A percentile compares a stretch with the other conserved stretches of the same genome.
phyloP scores from a whole-genome alignment of 2,113 vertebrate genomes.

The Scartelaos histophorus region DNA sequence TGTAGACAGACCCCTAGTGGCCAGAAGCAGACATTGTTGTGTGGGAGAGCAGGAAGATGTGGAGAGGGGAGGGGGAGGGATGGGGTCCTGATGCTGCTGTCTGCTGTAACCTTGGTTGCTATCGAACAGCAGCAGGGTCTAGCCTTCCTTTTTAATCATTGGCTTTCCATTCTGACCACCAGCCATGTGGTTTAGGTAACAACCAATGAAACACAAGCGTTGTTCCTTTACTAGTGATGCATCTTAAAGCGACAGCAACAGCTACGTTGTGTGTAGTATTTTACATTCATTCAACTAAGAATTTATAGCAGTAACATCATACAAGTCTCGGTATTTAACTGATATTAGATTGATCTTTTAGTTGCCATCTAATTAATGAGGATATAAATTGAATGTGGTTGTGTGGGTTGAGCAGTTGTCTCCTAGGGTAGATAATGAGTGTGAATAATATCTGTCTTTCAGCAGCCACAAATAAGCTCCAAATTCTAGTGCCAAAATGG shows the following conservation, averaged over 20 bases:
- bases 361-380: slow-evolving; percentile 5
- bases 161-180: slow-evolving; percentile 71
- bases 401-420: slow-evolving; percentile 20
- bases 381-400: slow-evolving; percentile 10
- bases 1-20: slow-evolving; percentile 21
- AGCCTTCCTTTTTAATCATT: slow-evolving; percentile 73
- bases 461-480: slow-evolving; percentile 29
- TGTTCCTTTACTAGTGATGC: slow-evolving; percentile 55
- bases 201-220: slow-evolving; percentile 71
- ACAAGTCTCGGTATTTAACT: background rate
- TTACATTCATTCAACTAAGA: slow-evolving; percentile 7
- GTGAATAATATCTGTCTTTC: slow-evolving; percentile 29
- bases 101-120: slow-evolving; percentile 83
- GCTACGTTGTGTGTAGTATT: slow-evolving; percentile 42
- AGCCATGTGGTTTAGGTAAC: slow-evolving; percentile 66
- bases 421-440: slow-evolving; percentile 29
- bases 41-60: slow-evolving; percentile 33
- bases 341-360: slow-evolving; percentile 1
- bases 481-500: slow-evolving; percentile 51
- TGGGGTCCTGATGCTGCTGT: slow-evolving; percentile 77
- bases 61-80: slow-evolving; percentile 44
- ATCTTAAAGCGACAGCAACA: slow-evolving; percentile 72
- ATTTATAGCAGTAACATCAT: slow-evolving; percentile 1
- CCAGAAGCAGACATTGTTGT: slow-evolving; percentile 37
- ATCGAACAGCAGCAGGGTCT: slow-evolving; percentile 79